These are phyloP conservation scores for Stratiomys singularior DNA, from an alignment of 2,888 invertebrate species.

Conservation along the genomic window DNA sequence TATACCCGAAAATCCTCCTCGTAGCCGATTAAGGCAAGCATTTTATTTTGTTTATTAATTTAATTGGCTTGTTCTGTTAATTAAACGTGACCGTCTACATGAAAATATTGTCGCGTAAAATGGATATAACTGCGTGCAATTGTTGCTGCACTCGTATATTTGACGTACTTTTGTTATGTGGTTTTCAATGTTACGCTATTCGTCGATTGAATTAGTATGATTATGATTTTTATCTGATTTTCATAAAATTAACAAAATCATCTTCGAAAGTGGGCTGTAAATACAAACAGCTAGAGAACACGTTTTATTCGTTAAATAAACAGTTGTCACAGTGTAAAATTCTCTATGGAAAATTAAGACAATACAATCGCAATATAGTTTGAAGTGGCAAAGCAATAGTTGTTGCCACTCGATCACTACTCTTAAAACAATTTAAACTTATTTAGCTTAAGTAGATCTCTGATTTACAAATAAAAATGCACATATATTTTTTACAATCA, in stretches of 20 bases:
- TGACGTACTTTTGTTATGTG: background rate
- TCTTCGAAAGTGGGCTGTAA: no score
- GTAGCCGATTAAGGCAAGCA: conserved; percentile 55
- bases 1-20: conserved; percentile 50
- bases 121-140: conserved; percentile 18
- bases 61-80: conserved; percentile 3
- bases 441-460: background rate
- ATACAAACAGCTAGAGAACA: no score
- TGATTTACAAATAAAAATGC: conserved; percentile 41
- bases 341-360: background rate
- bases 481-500: conserved; percentile 44
- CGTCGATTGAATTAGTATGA: background rate
- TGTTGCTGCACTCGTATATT: conserved; percentile 7
- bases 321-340: no score
- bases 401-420: no score
- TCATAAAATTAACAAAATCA: no score
- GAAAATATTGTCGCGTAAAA: background rate
- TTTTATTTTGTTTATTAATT: conserved; percentile 13
- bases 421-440: background rate
- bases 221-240: background rate
- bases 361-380: background rate
- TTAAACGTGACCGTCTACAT: background rate
- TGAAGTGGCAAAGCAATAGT: background rate
- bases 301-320: no score
- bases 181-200: conserved; percentile 4